Conservation (phyloP, 2,888 invertebrate genomes). For the Scaeva pyrastri region DNA sequence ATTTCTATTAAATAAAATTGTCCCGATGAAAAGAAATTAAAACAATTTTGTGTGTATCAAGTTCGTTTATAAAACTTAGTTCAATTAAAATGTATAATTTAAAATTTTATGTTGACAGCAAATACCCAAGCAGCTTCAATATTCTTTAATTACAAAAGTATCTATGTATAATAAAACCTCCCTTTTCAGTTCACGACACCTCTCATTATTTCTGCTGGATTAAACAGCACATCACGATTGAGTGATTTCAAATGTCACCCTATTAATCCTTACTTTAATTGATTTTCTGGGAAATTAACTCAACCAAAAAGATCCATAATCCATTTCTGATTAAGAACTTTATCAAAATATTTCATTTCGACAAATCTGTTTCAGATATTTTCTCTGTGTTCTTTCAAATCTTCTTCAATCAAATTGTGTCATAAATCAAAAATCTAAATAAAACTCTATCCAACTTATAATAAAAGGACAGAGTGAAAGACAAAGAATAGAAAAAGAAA, state of each 20-base stretch:
- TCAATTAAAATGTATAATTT: too few species aligned
- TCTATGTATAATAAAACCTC: not conserved
- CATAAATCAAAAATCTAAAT: constrained; percentile 36
- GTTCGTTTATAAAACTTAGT: too few species aligned
- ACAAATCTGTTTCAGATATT: constrained; percentile 19
- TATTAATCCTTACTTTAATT: not conserved
- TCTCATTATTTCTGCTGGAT: constrained; percentile 7
- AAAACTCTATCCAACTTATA: not conserved
- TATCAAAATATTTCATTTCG: constrained; percentile 30
- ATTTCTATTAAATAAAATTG: too few species aligned
- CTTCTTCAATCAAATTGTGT: constrained; percentile 12
- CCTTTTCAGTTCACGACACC: not conserved
- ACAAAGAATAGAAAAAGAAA: not conserved
- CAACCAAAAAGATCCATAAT: constrained; percentile 25
- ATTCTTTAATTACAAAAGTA: not conserved
- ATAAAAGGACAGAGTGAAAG: constrained; percentile 30
- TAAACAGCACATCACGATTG: not conserved
- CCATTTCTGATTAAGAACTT: not conserved
- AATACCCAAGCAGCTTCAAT: too few species aligned
- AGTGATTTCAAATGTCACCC: not conserved
- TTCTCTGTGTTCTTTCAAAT: not conserved
- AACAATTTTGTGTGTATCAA: too few species aligned
- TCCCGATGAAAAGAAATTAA: too few species aligned
- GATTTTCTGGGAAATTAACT: constrained; percentile 30
- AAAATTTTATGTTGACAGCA: too few species aligned